Percentiles rank a stretch among this genome's conserved stretches.
phyloP scores from a whole-genome alignment of 2,113 vertebrate genomes.

The Aldabrachelys gigantea region DNA sequence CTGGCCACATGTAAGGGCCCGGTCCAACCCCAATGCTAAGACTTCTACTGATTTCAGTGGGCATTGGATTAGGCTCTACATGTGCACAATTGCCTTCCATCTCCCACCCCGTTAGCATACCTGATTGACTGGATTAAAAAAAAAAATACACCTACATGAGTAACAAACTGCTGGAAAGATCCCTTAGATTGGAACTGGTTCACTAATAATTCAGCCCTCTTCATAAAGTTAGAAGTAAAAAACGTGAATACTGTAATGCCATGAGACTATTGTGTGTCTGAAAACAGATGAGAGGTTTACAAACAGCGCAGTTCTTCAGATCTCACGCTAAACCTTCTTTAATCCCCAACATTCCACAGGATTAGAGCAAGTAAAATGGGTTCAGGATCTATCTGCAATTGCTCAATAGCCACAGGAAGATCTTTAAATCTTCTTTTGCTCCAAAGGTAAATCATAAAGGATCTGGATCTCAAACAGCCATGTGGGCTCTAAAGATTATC shows the following conservation, averaged over 20 bases:
- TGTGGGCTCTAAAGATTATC: background rate
- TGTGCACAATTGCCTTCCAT: background rate
- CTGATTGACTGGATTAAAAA: slow-evolving; percentile 7
- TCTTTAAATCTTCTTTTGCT: slow-evolving; percentile 62
- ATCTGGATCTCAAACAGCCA: background rate
- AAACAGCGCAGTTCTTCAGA: rapidly evolving
- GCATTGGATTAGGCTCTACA: background rate
- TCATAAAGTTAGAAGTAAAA: slow-evolving; percentile 1
- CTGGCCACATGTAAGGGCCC: background rate
- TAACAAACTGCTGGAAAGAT: background rate
- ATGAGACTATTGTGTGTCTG: background rate
- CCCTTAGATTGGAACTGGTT: background rate
- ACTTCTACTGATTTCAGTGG: background rate
- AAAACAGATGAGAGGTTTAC: background rate
- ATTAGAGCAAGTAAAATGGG: background rate
- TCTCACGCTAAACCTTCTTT: slow-evolving; percentile 9
- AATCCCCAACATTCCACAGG: background rate
- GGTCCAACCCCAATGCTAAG: background rate
- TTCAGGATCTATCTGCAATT: background rate
- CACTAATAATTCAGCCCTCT: slow-evolving; percentile 20
- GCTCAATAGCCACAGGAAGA: slow-evolving; percentile 35
- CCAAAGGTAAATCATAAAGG: background rate
- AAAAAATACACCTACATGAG: background rate
- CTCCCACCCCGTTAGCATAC: background rate
- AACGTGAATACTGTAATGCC: background rate